Evolutionary conservation across 2,797 vertebrate species (phyloP).

Genomic region (Anguilla pacifica): DNA sequence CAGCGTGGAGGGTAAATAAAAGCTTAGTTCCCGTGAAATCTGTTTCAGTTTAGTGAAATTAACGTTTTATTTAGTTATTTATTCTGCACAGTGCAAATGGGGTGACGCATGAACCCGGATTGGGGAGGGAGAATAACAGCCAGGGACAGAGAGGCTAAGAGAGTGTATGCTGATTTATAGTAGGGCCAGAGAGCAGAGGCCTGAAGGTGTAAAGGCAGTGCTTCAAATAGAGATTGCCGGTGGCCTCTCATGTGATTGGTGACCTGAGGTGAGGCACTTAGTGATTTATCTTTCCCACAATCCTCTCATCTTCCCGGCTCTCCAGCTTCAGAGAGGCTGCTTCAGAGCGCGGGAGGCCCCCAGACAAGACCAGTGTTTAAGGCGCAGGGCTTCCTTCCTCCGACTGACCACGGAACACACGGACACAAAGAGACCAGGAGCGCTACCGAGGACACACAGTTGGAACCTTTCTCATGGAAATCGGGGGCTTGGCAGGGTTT

Average conservation of each 20-base stretch:
- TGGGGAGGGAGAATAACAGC: conserved; percentile 12
- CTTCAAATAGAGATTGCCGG: conserved; percentile 82
- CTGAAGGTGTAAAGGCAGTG: conserved; percentile 78
- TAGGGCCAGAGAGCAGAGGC: conserved; percentile 77
- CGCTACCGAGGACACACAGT: neutral
- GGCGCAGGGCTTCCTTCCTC: conserved; percentile 25
- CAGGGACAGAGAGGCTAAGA: conserved; percentile 49
- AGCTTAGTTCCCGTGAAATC: neutral
- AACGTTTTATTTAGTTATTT: neutral
- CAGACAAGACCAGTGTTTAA: conserved; percentile 35
- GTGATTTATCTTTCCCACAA: conserved; percentile 80
- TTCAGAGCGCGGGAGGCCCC: conserved; percentile 11
- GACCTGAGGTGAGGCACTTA: conserved; percentile 82
- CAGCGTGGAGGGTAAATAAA: neutral
- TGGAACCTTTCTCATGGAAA: neutral
- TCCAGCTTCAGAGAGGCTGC: conserved; percentile 47
- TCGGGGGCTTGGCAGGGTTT: neutral
- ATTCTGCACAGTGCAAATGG: neutral
- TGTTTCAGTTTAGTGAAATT: neutral
- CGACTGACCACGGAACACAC: neutral
- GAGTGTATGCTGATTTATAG: conserved; percentile 80
- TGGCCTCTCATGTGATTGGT: conserved; percentile 79
- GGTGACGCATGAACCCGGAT: neutral
- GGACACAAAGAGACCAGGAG: neutral
- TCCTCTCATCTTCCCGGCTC: conserved; percentile 71